Evolutionary conservation across 1,140 invertebrate species (phyloP).

Genomic region (Reticulitermes speratus): DNA sequence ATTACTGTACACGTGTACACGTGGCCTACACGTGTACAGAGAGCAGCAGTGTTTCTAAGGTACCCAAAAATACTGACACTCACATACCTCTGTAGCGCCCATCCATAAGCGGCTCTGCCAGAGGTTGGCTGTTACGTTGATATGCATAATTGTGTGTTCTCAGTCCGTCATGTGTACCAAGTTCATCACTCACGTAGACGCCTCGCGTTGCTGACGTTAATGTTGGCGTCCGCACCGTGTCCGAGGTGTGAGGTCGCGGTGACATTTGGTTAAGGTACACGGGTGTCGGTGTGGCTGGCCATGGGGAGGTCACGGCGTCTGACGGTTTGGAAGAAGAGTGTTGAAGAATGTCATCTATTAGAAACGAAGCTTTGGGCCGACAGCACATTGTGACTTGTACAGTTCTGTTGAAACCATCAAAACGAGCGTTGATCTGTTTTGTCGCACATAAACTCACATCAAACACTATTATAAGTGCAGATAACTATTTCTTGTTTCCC

Average conservation of each 20-base stretch:
- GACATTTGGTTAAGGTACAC: background rate
- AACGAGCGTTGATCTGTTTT: background rate
- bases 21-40: no score
- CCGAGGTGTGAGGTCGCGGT: background rate
- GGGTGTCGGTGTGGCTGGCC: background rate
- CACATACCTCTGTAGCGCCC: background rate
- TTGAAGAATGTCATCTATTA: slow-evolving; percentile 21
- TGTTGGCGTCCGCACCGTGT: background rate
- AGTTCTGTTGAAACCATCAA: background rate
- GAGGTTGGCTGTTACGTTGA: background rate
- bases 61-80: background rate
- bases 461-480: background rate
- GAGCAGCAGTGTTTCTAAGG: no score
- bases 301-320: background rate
- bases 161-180: background rate
- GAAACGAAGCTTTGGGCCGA: background rate
- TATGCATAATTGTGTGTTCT: background rate
- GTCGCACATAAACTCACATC: background rate
- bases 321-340: background rate
- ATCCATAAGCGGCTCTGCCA: background rate
- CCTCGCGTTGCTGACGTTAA: background rate
- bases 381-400: background rate
- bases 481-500: background rate
- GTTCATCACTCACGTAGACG: background rate
- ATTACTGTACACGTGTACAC: no score